Base-by-base conservation (phyloP, 64 coral and sea anemone genomes). In the Porites lutea region DNA sequence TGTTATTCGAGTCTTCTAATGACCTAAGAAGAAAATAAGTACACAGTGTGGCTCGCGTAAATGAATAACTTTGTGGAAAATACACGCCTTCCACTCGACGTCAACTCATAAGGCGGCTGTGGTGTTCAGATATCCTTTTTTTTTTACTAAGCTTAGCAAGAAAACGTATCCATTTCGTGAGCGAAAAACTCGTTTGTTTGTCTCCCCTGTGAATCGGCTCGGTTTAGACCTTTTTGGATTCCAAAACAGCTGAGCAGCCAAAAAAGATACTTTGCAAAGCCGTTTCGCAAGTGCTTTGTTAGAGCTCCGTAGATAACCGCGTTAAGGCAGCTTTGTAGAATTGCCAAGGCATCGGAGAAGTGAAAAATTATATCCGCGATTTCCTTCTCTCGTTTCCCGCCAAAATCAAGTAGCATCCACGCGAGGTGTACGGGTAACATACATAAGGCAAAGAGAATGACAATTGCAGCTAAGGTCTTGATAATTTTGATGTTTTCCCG, bases 301-400 rank as follows among this genome's bases (percentile, higher is more conserved):
- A 92, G 91, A 53, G 91, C 84, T 13, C 91, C 91, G 60, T 92
- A 92, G 16, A 92, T 92, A 7, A 92, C 82, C 7, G 91, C 81
- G 46, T 92, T 92, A 7, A 92, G 75, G 57, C 68, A 86, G 62
- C 82, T 92, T 13, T 92, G 91, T 13, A 87, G 61, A 27, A 92
- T 92, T 12, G 83, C 82, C 65, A 92, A 53, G 16, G 70, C 54
- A 45, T 92, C 91, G 13, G 91, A 92, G 45, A 92, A 92, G 22
- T 16, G 9, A 45, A 92, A 92, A 18, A 92, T 92, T n/a, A 77
- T 48, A 2, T 69, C 72, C 14, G 91, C 71, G 12, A 79, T 84
- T 4, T 23, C 8, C 7, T 8, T 27, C 51, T 66, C 91, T 23
- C 76, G 51, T 67, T 92, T 55, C 13, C 91, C 83, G n/a, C 91